A percentile compares a stretch with the other conserved stretches of the same genome.
phyloP scores from a whole-genome alignment of 2,113 vertebrate genomes.

The Craseonycteris thonglongyai region DNA sequence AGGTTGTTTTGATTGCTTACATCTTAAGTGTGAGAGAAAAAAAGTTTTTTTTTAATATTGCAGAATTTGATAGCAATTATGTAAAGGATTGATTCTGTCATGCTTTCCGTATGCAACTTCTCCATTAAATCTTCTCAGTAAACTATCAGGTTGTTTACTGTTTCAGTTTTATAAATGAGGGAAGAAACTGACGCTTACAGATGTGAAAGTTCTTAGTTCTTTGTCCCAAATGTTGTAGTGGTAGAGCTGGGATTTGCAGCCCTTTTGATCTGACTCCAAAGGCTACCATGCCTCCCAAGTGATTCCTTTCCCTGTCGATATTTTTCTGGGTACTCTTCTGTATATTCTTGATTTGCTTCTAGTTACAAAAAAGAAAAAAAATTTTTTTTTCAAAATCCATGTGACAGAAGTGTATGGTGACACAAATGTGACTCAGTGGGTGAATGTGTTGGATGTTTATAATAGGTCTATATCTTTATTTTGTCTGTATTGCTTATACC shows the following conservation, averaged over 20 bases:
- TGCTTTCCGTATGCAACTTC: neutral
- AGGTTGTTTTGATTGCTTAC: neutral
- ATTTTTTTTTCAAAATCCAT: neutral
- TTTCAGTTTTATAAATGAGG: neutral
- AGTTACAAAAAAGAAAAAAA: neutral
- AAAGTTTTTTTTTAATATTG: neutral
- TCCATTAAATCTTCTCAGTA: neutral
- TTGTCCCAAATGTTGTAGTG: neutral
- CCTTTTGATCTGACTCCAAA: neutral
- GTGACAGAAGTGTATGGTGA: neutral
- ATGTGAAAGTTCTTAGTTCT: neutral
- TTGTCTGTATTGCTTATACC: neutral
- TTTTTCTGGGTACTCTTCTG: neutral
- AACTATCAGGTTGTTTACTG: neutral
- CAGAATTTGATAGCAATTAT: neutral
- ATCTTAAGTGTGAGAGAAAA: neutral
- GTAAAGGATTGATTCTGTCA: neutral
- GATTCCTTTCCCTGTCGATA: neutral
- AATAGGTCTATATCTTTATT: neutral
- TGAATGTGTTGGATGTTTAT: neutral
- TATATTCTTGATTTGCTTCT: conserved; percentile 13
- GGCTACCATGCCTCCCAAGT: neutral
- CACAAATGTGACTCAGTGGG: neutral
- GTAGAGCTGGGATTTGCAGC: neutral
- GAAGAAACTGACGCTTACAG: neutral